Conservation (phyloP, 1,140 invertebrate species). For the Cheumatopsyche charites region DNA sequence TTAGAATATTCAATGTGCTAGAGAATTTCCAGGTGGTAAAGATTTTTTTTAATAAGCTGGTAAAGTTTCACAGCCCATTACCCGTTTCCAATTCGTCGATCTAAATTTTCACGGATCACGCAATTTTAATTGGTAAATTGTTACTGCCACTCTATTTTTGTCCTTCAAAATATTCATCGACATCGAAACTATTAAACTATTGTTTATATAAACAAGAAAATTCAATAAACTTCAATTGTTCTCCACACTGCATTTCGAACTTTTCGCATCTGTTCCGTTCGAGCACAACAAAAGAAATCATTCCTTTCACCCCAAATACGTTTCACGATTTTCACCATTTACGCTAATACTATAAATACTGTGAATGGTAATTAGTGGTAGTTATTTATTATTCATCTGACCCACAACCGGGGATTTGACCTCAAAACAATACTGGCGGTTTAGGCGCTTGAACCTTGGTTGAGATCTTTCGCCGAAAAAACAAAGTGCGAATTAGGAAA, state of each 20-base stretch:
- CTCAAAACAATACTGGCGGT: constrained; percentile 24
- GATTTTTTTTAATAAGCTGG: constrained; percentile 10
- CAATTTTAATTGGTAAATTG: constrained; percentile 29
- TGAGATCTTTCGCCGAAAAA: constrained; percentile 20
- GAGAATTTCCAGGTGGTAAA: too few relatives aligned
- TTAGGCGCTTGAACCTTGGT: constrained; percentile 21
- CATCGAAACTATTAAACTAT: neutral
- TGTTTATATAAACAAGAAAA: neutral
- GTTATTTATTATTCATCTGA: constrained; percentile 36
- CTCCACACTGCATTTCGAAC: neutral
- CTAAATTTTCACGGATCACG: constrained; percentile 27
- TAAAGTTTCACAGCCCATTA: constrained; percentile 19
- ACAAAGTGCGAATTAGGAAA: neutral
- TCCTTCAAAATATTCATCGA: constrained; percentile 10
- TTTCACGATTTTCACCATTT: neutral
- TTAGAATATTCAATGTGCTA: too few relatives aligned
- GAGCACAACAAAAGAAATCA: constrained; percentile 16
- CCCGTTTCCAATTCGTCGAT: constrained; percentile 16
- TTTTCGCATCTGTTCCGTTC: neutral
- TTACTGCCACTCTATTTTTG: constrained; percentile 9
- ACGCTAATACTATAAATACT: constrained; percentile 23
- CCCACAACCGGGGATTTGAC: constrained; percentile 34
- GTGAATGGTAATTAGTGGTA: constrained; percentile 31
- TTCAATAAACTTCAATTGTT: neutral
- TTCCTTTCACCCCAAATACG: neutral